A percentile compares a stretch with the other conserved stretches of the same genome.
Evolutionary conservation across 1,140 invertebrate genomes (phyloP).

Genomic region (Zaprionus davidi): DNA sequence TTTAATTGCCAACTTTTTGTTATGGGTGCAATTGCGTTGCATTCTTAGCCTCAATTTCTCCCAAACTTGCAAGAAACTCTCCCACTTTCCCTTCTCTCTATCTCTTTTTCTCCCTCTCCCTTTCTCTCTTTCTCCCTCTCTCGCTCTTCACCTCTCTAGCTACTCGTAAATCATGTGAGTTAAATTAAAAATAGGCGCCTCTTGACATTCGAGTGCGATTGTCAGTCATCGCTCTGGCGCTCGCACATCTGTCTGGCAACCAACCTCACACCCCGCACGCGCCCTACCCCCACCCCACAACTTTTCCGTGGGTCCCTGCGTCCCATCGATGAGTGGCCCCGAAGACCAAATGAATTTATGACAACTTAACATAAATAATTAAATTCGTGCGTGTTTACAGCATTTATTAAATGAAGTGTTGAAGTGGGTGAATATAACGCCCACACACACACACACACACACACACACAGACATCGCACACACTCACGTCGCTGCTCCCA

Average conservation of each 20-base stretch:
- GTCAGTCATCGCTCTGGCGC: conserved; percentile 30
- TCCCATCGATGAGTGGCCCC: neutral
- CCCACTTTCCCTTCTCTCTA: neutral
- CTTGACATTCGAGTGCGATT: conserved; percentile 38
- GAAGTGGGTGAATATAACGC: conserved; percentile 46
- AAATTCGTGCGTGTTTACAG: conserved; percentile 56
- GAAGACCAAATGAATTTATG: conserved; percentile 49
- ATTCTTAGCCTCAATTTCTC: neutral
- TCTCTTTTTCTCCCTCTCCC: neutral
- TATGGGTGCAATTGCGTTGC: conserved; percentile 6
- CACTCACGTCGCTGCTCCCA: conserved; percentile 4
- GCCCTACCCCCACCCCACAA: neutral
- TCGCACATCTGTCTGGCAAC: conserved; percentile 31
- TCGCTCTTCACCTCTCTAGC: neutral
- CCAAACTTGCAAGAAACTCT: neutral
- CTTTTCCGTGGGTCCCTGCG: neutral
- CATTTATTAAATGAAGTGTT: conserved; percentile 57
- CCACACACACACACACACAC: conserved; percentile 19
- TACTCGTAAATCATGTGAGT: conserved; percentile 27
- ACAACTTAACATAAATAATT: conserved; percentile 56
- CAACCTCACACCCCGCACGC: neutral
- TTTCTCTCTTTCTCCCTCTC: neutral
- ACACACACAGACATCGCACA: neutral
- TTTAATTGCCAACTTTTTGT: conserved; percentile 20
- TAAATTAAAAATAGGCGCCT: conserved; percentile 50